Conservation (phyloP, 2,113 vertebrate species). For the Rattus rattus region DNA sequence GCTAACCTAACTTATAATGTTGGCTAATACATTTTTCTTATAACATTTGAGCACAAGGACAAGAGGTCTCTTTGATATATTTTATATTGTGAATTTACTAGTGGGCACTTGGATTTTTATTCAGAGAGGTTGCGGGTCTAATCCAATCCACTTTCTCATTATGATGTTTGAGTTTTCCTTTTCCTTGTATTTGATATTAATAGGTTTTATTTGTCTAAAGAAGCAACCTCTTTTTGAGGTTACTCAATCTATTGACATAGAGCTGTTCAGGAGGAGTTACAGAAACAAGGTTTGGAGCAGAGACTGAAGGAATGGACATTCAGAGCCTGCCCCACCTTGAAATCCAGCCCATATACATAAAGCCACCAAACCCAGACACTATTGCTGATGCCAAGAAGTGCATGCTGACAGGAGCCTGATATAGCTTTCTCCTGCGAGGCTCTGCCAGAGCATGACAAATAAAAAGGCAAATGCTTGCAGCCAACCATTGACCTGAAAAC, state of each 20-base stretch:
- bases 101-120: neutral
- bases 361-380: no score
- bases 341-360: no score
- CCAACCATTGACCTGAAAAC: no score
- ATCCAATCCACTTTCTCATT: neutral
- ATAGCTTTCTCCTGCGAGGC: no score
- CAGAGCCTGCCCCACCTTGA: no score
- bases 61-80: neutral
- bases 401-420: no score
- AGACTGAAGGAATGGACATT: no score
- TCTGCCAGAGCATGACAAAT: no score
- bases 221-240: neutral
- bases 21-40: neutral
- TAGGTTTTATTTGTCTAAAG: neutral
- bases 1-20: neutral
- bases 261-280: no score
- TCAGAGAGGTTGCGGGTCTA: neutral
- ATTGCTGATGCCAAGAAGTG: no score
- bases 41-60: neutral
- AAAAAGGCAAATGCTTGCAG: no score
- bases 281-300: no score
- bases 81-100: neutral
- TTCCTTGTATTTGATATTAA: neutral
- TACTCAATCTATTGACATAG: neutral
- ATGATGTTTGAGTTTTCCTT: neutral